Conservation (phyloP, 2,888 invertebrate species). For the Rotaria sp. region DNA sequence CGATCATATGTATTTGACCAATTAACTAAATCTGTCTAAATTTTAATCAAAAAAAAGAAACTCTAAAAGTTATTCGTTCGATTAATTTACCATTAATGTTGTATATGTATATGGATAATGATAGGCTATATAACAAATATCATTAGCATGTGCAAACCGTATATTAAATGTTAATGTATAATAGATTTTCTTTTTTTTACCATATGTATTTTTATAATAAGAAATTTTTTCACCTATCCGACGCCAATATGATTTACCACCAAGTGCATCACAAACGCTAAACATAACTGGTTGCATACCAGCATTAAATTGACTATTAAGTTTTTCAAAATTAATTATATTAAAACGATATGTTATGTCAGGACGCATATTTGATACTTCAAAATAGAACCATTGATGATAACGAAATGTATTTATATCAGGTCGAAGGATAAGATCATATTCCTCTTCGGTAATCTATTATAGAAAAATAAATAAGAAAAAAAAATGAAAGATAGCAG, state of each 20-base stretch:
- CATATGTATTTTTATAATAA: conserved; percentile 68
- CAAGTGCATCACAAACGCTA: conserved; percentile 68
- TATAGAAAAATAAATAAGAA: not conserved
- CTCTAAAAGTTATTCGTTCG: not conserved
- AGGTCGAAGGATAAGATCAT: conserved; percentile 73
- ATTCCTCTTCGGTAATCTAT: conserved; percentile 59
- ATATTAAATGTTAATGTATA: conserved; percentile 73
- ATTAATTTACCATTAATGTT: conserved; percentile 49
- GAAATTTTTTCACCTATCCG: conserved; percentile 70
- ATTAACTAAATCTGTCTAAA: conserved; percentile 63
- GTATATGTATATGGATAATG: conserved; percentile 79
- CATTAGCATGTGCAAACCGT: conserved; percentile 67
- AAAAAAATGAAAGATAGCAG: not conserved
- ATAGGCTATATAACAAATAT: conserved; percentile 76
- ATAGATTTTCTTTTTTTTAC: conserved; percentile 55
- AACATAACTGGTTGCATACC: conserved; percentile 75
- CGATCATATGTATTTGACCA: conserved; percentile 58
- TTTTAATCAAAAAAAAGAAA: conserved; percentile 38
- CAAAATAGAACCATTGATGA: conserved; percentile 83
- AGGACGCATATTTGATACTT: conserved; percentile 69
- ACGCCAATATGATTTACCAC: conserved; percentile 62
- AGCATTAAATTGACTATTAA: conserved; percentile 76
- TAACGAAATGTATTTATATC: conserved; percentile 68
- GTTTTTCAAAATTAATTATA: conserved; percentile 77
- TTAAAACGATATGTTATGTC: conserved; percentile 70